Conservation (phyloP, 1,140 invertebrate species). For the Ridgeia piscesae region DNA sequence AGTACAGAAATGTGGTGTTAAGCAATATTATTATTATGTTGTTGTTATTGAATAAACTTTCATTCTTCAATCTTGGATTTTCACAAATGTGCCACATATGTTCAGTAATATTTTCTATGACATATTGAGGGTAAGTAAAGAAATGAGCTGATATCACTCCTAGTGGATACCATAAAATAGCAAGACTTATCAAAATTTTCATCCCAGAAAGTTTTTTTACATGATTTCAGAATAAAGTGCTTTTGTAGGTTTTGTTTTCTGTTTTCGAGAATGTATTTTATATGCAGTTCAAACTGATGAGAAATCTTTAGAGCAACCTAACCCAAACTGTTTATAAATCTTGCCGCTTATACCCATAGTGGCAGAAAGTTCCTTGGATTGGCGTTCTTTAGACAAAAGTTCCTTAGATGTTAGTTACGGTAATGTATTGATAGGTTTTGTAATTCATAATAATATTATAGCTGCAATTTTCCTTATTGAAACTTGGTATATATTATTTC, state of each 20-base stretch:
- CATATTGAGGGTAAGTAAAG: not conserved
- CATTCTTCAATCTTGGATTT: no score
- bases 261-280: not conserved
- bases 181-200: not conserved
- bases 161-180: not conserved
- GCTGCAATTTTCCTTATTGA: not conserved
- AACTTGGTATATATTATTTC: not conserved
- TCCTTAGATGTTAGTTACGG: not conserved
- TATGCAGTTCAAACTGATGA: not conserved
- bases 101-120: no score
- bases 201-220: not conserved
- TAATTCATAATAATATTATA: not conserved
- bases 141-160: not conserved
- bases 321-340: not conserved
- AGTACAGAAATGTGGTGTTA: no score
- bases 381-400: slow-evolving; percentile 1
- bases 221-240: not conserved
- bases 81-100: no score
- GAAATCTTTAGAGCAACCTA: not conserved
- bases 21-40: no score
- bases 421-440: not conserved
- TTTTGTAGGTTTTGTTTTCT: not conserved
- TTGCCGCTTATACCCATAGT: not conserved
- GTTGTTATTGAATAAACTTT: no score
- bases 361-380: not conserved